A percentile compares a stretch with the other conserved stretches of the same genome.
phyloP scores from a whole-genome alignment of 1,140 invertebrate genomes.

The Galendromus occidentalis region DNA sequence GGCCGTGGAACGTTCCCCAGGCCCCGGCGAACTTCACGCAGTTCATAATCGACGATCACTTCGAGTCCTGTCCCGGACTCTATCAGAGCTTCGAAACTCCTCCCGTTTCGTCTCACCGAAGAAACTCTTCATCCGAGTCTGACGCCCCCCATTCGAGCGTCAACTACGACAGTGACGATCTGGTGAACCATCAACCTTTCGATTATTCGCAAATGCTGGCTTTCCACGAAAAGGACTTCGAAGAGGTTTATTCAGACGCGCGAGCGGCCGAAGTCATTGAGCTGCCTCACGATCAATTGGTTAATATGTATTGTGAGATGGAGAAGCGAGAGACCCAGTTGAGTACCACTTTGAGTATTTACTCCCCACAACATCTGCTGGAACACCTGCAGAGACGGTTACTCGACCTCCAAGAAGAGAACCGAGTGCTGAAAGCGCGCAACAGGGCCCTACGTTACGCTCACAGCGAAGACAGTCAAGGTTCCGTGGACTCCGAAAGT shows the following conservation, averaged over 20 bases:
- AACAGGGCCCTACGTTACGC: neutral
- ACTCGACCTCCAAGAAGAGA: neutral
- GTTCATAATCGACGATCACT: constrained; percentile 7
- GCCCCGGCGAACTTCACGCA: constrained; percentile 5
- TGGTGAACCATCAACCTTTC: neutral
- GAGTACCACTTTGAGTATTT: neutral
- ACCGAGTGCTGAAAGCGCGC: neutral
- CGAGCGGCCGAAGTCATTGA: neutral
- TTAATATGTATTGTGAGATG: neutral
- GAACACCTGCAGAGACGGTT: neutral
- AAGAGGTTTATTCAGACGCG: constrained; percentile 1
- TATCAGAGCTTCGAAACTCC: constrained; percentile 6
- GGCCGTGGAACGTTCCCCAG: neutral
- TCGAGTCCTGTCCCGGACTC: neutral
- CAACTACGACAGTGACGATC: neutral
- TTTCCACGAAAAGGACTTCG: constrained; percentile 8
- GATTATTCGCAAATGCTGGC: constrained; percentile 4
- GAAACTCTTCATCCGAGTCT: neutral
- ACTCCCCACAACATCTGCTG: constrained; percentile 3
- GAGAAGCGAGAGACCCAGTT: neutral
- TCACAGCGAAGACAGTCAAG: constrained; percentile 5
- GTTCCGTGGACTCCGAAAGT: neutral
- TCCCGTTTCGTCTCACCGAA: neutral
- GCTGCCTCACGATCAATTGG: neutral
- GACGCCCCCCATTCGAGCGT: constrained; percentile 2